Base-by-base conservation (phyloP, 2,113 vertebrate genomes). In the Gavia stellata region DNA sequence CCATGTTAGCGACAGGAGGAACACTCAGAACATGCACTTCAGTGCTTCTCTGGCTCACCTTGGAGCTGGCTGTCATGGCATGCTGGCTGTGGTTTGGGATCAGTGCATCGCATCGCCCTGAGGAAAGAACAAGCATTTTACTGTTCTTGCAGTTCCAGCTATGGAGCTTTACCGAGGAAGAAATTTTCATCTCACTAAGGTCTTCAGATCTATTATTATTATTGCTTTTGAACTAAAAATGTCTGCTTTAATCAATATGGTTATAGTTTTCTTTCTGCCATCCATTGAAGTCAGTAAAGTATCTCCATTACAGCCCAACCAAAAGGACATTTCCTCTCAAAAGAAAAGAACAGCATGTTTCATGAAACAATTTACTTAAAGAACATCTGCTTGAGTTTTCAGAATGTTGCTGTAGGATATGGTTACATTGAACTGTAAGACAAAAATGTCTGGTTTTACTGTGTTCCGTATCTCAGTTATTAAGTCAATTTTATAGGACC, bases 301-400 rank as follows among this genome's bases (percentile, higher is more conserved):
- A 52, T 80, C 81, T 90, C 49, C 68, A 53, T 70, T 86, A 84
- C 45, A 85, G 53, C 14, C 24, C 49, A 81, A 52, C 53, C 40
- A 53, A 86, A 91, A 79, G 56, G 70, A 85, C 49, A 81, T 89
- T 91, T 89, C 73, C 66, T 75, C 84, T 85, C 68, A 44, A 66
- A 94, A 92, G 82, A 81, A 84, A 74, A 88, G 44, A 91, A 84
- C 62, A 91, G 74, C 58, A 34, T 68, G 82, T 89, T 95, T 92
- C 84, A 89, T 87, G 66, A 92, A 94, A 91, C 80, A 75, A 85
- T 85, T 95, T 94, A 91, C 91, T 95, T 97, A 91, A 96, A 96
- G 81, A 95, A 94, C 88, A 97, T 96, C 96, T 97, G 95, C 95
- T 85, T 84, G 81, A 92, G 29, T 82, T 96, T 95, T 85, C 73